These are phyloP conservation scores for Chrysocyon brachyurus DNA, from an alignment of 2,797 vertebrate genomes.

Conservation along the genomic window DNA sequence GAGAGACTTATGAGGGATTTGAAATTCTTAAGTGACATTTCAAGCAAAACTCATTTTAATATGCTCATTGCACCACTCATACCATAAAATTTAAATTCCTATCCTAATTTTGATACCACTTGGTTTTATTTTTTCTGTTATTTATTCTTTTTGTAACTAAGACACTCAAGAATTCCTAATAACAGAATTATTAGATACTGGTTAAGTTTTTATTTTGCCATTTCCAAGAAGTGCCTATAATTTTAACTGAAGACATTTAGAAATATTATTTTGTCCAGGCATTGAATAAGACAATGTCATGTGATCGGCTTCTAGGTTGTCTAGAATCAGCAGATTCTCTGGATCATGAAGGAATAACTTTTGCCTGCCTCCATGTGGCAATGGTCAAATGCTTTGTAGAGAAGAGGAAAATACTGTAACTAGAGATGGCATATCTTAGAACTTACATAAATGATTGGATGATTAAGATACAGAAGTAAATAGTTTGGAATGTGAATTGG, in stretches of 20 bases:
- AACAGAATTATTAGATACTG: conserved; percentile 20
- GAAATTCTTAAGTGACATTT: conserved; percentile 60
- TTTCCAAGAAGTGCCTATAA: conserved; percentile 14
- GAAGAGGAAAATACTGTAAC: background rate
- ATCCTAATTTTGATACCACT: background rate
- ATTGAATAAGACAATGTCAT: background rate
- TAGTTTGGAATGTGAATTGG: background rate
- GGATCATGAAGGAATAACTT: background rate
- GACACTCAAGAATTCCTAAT: conserved; percentile 48
- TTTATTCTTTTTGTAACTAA: conserved; percentile 57
- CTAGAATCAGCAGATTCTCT: background rate
- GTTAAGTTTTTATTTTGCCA: background rate
- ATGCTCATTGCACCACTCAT: conserved; percentile 13
- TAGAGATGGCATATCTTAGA: background rate
- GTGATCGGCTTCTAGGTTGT: background rate
- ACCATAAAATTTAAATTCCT: conserved; percentile 62
- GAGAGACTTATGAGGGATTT: conserved; percentile 32
- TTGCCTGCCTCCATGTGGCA: background rate
- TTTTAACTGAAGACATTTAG: conserved; percentile 51
- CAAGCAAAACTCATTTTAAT: conserved; percentile 66
- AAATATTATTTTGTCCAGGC: background rate
- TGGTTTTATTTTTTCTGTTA: conserved; percentile 50
- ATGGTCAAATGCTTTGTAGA: background rate
- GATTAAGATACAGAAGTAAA: background rate
- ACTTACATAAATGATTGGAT: background rate